Base-by-base conservation (phyloP, 1,140 invertebrate species). In the Drosophila athabasca region DNA sequence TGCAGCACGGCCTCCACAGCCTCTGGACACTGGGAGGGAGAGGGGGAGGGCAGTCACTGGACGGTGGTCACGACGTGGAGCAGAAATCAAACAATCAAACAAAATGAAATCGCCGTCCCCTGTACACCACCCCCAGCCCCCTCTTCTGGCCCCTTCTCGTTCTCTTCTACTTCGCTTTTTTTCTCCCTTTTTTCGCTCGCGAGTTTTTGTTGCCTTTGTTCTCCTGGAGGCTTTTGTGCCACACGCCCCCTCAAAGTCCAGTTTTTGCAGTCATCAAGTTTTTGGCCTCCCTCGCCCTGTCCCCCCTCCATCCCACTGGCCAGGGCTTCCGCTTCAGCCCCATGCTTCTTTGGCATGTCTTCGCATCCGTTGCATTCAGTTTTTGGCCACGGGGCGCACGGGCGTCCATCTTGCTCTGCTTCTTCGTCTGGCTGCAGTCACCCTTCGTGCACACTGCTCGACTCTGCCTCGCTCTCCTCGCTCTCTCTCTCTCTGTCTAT, bases 261-360 rank as follows among this genome's bases (percentile, higher is more conserved):
- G 83, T 88, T 88, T 39, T 79, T 72, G 81, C 78, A 87, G 71
- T 87, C 83, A 87, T 88, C 83, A 83, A 88, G 76, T 88, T 87
- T 87, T 85, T 75, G 74, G 73, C 35, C 61, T 78, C 83, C 71
- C 58, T 24, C 22, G 35, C 24, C 24, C 62, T 39, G 39, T 22
- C n/a, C 49, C 24, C 22, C 48, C 51, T 17, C n/a, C 31, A 55
- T 55, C 71, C 62, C 46, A 24, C 39, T 29, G 29, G 43, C 66
- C 24, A 19, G 53, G 48, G 64, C 79, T 78, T 88, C 82, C 75
- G 75, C 35, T 39, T 48, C 65, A 62, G 72, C 35, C 78, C 82
- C 82, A 88, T 68, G 82, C 78, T 85, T 85, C 76, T 90, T 90
- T 87, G 87, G 76, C 76, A 87, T 90, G 82, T 90, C 87, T 90